Evolutionary conservation across 2,113 vertebrate species (phyloP).

Genomic region (Rallus limicola): DNA sequence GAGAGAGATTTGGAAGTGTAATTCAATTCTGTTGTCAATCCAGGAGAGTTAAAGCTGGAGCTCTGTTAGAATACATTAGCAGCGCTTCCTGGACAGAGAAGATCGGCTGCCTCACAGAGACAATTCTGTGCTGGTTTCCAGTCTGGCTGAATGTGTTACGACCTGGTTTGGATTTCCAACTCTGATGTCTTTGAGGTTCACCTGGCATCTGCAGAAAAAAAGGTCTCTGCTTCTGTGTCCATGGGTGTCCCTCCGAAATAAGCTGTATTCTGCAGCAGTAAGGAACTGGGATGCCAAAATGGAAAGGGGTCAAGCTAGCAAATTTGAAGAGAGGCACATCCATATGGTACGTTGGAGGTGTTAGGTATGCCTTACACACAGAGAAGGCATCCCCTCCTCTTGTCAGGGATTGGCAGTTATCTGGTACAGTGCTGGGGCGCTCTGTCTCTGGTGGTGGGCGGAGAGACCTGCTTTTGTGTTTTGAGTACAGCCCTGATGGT

Average conservation of each 20-base stretch:
- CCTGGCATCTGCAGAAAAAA: not conserved
- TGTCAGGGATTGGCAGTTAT: not conserved
- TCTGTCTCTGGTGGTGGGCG: not conserved
- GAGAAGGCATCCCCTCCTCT: not conserved
- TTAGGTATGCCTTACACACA: not conserved
- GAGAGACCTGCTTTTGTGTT: not conserved
- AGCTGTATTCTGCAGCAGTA: not conserved
- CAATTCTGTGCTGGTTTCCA: not conserved
- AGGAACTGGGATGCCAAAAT: not conserved
- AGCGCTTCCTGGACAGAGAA: not conserved
- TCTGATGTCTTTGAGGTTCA: not conserved
- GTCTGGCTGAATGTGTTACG: not conserved
- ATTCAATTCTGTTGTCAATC: conserved; percentile 61
- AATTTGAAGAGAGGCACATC: not conserved
- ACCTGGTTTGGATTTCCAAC: not conserved
- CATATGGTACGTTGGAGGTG: not conserved
- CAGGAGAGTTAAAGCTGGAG: conserved; percentile 33
- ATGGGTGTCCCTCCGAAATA: not conserved
- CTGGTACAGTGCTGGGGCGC: not conserved
- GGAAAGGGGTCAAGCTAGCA: not conserved
- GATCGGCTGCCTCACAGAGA: not conserved
- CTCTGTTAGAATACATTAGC: conserved; percentile 34
- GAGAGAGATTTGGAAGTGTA: conserved; percentile 60
- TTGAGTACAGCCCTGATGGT: not conserved
- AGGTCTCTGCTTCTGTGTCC: not conserved